These are phyloP conservation scores for Peromyscus leucopus DNA, from an alignment of 2,113 vertebrate genomes.

Conservation along the genomic window DNA sequence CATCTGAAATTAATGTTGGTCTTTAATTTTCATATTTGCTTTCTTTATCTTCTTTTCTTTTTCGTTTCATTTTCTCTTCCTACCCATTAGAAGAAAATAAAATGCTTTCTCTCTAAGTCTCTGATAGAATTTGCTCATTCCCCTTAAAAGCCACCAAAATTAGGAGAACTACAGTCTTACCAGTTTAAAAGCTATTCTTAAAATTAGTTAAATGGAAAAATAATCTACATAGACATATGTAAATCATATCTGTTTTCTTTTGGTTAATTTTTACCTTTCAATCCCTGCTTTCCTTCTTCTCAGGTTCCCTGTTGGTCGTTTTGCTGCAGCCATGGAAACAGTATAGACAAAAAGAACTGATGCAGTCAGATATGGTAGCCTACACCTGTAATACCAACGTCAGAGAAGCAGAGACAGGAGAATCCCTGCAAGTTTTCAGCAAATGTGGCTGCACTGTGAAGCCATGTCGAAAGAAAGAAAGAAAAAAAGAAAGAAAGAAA, in stretches of 20 bases:
- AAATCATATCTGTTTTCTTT: background rate
- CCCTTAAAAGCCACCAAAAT: background rate
- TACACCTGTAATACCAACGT: background rate
- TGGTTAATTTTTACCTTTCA: background rate
- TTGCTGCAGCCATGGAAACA: background rate
- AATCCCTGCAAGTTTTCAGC: background rate
- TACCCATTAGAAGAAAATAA: conserved; percentile 25
- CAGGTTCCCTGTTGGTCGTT: background rate
- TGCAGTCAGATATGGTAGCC: background rate
- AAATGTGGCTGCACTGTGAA: background rate
- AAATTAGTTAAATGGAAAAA: conserved; percentile 17
- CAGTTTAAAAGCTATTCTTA: background rate
- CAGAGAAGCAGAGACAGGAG: background rate
- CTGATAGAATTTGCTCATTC: background rate
- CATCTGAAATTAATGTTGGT: background rate
- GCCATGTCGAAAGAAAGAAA: background rate
- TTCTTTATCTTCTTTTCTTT: background rate
- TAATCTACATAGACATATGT: background rate
- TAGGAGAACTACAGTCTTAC: background rate
- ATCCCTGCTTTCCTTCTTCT: background rate
- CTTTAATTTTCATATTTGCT: conserved; percentile 1
- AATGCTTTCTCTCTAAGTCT: background rate
- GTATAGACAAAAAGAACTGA: background rate
- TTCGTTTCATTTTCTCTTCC: background rate
- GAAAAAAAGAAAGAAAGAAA: no score